These are phyloP conservation scores for Elephas maximus DNA, from an alignment of 2,113 vertebrate species.

Conservation along the genomic window DNA sequence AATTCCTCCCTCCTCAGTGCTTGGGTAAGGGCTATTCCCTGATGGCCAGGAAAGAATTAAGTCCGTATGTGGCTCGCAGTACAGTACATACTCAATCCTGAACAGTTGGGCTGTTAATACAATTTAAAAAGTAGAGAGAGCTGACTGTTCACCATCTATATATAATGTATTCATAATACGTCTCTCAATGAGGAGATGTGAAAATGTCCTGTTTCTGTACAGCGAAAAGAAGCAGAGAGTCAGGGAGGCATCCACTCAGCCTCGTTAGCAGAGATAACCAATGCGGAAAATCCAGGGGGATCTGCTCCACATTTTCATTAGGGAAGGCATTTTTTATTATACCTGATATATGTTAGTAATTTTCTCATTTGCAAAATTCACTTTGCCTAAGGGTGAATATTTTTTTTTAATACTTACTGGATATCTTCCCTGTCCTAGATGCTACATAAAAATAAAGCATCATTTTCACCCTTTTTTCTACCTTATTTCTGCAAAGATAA, in stretches of 20 bases:
- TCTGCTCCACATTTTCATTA: conserved; percentile 66
- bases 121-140: conserved; percentile 44
- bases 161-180: conserved; percentile 49
- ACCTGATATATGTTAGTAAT: conserved; percentile 76
- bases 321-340: conserved; percentile 30
- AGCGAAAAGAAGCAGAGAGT: conserved; percentile 52
- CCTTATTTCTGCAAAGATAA: conserved; percentile 47
- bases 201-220: conserved; percentile 31
- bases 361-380: conserved; percentile 65
- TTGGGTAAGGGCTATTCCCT: conserved; percentile 66
- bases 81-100: neutral
- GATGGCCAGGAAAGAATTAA: conserved; percentile 45
- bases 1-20: neutral
- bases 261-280: conserved; percentile 61
- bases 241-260: conserved; percentile 34
- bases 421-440: conserved; percentile 1
- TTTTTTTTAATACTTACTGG: conserved; percentile 39
- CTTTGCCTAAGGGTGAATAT: conserved; percentile 61
- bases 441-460: conserved; percentile 25
- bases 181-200: conserved; percentile 67
- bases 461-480: neutral
- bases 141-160: conserved; percentile 39
- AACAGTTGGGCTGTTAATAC: conserved; percentile 56
- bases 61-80: neutral
- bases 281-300: conserved; percentile 26